These are phyloP conservation scores for Drosophila lacertosa DNA, from an alignment of 1,140 invertebrate species.

Conservation along the genomic window DNA sequence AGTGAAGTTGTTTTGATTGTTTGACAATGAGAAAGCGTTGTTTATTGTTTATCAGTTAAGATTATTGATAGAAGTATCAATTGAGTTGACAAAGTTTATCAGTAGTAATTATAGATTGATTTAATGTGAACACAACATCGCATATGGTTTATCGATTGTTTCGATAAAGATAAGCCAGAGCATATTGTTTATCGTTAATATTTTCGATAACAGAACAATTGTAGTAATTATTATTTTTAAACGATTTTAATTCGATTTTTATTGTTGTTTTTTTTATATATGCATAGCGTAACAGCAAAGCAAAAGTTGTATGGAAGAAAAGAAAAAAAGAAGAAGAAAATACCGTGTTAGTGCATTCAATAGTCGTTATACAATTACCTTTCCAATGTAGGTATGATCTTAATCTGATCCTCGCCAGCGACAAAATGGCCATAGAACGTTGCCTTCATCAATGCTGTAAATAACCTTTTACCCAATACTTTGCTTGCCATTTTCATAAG, in stretches of 20 bases:
- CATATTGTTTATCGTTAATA: constrained; percentile 6
- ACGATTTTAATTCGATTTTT: not conserved
- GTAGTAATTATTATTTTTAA: constrained; percentile 13
- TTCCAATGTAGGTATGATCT: constrained; percentile 82
- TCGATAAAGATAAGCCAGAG: not conserved
- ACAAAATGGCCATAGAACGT: constrained; percentile 99
- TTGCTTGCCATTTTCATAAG: constrained; percentile 91
- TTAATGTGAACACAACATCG: too few species aligned
- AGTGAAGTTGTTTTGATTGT: not conserved
- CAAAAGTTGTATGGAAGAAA: constrained; percentile 29
- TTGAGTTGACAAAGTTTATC: too few species aligned
- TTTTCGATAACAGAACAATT: not conserved
- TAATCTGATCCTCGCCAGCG: constrained; percentile 88
- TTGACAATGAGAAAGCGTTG: not conserved
- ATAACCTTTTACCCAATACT: constrained; percentile 91
- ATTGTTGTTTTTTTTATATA: constrained; percentile 21
- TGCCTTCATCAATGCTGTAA: constrained; percentile 91
- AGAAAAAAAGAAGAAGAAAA: constrained; percentile 73
- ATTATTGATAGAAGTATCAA: too few species aligned
- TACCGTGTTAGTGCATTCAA: constrained; percentile 63
- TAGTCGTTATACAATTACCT: constrained; percentile 75
- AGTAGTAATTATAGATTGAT: constrained; percentile 11
- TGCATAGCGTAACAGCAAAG: constrained; percentile 24
- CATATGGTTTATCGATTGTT: not conserved
- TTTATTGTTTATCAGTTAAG: constrained; percentile 8